These are phyloP conservation scores for Lithophane socia DNA, from an alignment of 2,888 invertebrate species.

Conservation along the genomic window DNA sequence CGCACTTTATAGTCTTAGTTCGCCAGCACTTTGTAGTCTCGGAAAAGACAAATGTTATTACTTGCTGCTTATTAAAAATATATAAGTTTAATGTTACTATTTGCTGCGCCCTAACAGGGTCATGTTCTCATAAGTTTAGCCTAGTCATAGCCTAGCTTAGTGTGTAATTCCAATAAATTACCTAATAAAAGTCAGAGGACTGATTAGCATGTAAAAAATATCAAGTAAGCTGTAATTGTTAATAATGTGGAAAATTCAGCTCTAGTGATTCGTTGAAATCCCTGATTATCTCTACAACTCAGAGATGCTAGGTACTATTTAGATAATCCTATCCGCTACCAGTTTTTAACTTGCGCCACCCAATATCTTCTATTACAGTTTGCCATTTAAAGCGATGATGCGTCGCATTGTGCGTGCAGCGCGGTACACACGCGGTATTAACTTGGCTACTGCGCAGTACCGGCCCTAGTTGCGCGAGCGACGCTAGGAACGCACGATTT, in stretches of 20 bases:
- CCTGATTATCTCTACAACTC: background rate
- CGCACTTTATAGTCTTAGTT: too few species aligned
- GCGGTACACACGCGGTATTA: slow-evolving; percentile 40
- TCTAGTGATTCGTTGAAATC: background rate
- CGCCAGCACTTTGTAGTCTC: background rate
- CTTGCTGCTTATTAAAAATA: background rate
- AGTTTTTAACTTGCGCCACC: slow-evolving; percentile 24
- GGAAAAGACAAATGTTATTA: background rate
- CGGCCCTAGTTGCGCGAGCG: slow-evolving; percentile 48
- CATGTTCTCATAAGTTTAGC: background rate
- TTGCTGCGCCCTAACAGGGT: too few species aligned
- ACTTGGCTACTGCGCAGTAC: slow-evolving; percentile 42
- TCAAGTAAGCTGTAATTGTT: background rate
- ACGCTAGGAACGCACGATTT: slow-evolving; percentile 63
- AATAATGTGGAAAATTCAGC: background rate
- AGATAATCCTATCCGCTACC: background rate
- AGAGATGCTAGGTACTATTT: background rate
- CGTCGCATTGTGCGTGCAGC: slow-evolving; percentile 70
- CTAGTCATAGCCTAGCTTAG: background rate
- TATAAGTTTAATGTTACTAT: background rate
- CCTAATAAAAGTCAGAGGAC: background rate
- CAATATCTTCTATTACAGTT: slow-evolving; percentile 63
- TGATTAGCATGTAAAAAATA: background rate
- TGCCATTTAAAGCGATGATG: slow-evolving; percentile 69
- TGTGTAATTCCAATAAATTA: background rate